Base-by-base conservation (phyloP, 2,888 invertebrate genomes). In the Drosophila borborema region DNA sequence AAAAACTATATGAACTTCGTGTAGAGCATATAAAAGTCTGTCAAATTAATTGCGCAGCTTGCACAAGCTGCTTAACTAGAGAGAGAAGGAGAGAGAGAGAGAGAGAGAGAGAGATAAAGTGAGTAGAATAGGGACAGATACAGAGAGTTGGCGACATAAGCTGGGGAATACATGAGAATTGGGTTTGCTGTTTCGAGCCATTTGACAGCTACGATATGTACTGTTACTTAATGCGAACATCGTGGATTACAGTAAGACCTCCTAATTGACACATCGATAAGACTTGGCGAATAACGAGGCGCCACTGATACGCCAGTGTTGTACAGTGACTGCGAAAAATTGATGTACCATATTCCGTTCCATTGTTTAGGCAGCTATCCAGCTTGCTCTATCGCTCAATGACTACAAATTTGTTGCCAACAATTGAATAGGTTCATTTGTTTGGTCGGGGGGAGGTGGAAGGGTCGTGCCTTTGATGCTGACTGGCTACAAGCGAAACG, bases 261-360 rank as follows among this genome's bases (percentile, higher is more conserved):
- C 80, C 88, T 85, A 85, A 85, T 85, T 85, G 85, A 88, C 88
- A 86, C 77, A 86, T 83, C 74, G 86, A 83, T 72, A 73, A 74
- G 70, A 59, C 55, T 66, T 6, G 60, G 65, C 28, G 64, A 58
- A 54, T 54, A 67, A 64, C 61, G 58, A 62, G 60, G 60, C 63
- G 58, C 64, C 66, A 68, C 56, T 71, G 71, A 72, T 72, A 75
- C 54, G 41, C 4, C 41, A 55, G 18, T 31, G 41, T 18, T 45
- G 31, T 40, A 40, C 40, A 49, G 38, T 9, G 48, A 5, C 28
- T 18, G 60, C 40, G 18, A 49, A 31, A 49, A 49, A 40, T 60
- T 53, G 40, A 31, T 53, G 53, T 41, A 34, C 53, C n/a, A 20
- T 41, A 64, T 74, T 66, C n/a, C 16, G 56, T 60, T 45, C 78